Evolutionary conservation across 2,113 vertebrate genomes (phyloP).

Genomic region (Colistium nudipinnis): DNA sequence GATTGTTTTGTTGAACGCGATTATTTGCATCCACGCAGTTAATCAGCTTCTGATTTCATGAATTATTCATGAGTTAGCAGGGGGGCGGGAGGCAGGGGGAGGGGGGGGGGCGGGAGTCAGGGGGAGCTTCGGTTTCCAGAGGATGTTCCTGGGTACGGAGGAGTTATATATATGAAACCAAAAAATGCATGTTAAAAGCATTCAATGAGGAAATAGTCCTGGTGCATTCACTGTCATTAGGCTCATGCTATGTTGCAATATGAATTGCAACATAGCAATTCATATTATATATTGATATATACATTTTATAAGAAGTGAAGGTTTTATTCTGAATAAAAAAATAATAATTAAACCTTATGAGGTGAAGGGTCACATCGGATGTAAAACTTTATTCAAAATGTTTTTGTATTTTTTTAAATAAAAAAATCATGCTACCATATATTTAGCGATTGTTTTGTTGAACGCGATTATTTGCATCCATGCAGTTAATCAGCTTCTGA

Average conservation of each 20-base stretch:
- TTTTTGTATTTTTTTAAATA: neutral
- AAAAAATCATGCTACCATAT: conserved; percentile 30
- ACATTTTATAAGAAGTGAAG: neutral
- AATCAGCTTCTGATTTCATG: conserved; percentile 80
- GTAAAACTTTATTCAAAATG: neutral
- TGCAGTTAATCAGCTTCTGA: conserved; percentile 74
- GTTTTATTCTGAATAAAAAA: neutral
- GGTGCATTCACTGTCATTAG: neutral
- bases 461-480: conserved; percentile 53
- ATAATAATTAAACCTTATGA: neutral
- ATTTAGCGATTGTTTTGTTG: conserved; percentile 49
- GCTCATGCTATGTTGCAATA: too few relatives aligned
- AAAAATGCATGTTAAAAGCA: too few relatives aligned
- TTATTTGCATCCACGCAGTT: conserved; percentile 54
- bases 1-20: conserved; percentile 60
- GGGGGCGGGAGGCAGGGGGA: too few relatives aligned
- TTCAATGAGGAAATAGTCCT: too few relatives aligned
- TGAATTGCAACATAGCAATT: neutral
- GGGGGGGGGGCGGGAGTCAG: too few relatives aligned
- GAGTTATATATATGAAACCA: too few relatives aligned
- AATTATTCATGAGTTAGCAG: conserved; percentile 76
- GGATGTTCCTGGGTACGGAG: conserved; percentile 35
- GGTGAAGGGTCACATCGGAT: neutral
- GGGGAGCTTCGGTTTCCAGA: conserved; percentile 55
- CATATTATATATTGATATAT: too few relatives aligned